Base-by-base conservation (phyloP, 2,888 invertebrate genomes). In the Orthosia incerta region DNA sequence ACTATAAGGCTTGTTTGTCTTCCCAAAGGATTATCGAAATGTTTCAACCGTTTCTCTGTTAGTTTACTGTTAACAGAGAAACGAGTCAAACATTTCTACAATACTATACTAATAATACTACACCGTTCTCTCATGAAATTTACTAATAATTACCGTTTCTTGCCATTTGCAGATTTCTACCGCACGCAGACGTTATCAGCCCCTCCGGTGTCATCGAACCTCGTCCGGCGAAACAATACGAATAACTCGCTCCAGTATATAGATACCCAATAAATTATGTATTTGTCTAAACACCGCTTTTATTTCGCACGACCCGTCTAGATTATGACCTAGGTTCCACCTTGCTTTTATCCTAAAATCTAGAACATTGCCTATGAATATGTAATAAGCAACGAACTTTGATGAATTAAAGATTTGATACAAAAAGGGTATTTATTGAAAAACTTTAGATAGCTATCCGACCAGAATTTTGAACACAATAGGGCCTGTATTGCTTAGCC, bases 121-220 rank as follows among this genome's bases (percentile, higher is more conserved):
- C 15, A 23, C 2, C 16, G 4, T 59, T 15, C 48, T 23, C 12
- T 16, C 4, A 61, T 4, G 4, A 71, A 50, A 26, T n/a, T 4
- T 7, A 45, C n/a, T 23, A 69, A 23, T 53, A 1, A 55, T 26
- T n/a, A 31, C 39, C 3, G 5, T 50, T 56, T 71, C n/a, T 91
- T 71, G 62, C 79, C 85, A 74, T 72, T 93, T 92, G 56, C 91
- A 93, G 93, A 90, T 81, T 87, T 90, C 56, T 92, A 91, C 76
- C 87, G 87, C 55, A 87, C 86, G 11, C 90, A 89, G 67, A 89
- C 89, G 9, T 51, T 89, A 72, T 87, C 91, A 13, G 45, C 60
- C 9, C 86, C 91, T 23, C 83, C 86, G 26, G 85, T 87, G 59
- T 82, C 90, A 63, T 73, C 85, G 46, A 88, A 86, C 76, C 79